Evolutionary conservation across 2,888 invertebrate genomes (phyloP).

Genomic region (Piscicola geometra): DNA sequence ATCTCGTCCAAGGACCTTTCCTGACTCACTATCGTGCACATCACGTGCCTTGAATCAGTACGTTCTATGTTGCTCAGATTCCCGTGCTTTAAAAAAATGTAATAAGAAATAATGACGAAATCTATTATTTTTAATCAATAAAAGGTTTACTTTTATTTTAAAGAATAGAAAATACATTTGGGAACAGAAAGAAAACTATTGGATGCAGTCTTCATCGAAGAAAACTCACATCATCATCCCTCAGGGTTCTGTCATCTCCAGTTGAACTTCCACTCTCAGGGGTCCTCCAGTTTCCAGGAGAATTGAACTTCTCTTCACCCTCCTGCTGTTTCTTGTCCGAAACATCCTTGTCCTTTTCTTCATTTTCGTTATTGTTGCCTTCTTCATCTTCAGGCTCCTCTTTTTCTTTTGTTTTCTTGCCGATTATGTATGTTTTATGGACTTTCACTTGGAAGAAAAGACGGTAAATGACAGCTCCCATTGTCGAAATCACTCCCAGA

Average conservation of each 20-base stretch:
- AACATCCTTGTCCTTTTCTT: neutral
- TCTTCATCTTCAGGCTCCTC: neutral
- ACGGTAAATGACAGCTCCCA: conserved; percentile 37
- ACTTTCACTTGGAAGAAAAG: conserved; percentile 29
- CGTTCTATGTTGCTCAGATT: conserved; percentile 23
- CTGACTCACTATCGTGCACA: conserved; percentile 26
- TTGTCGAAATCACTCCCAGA: conserved; percentile 38
- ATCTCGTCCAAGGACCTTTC: conserved; percentile 9
- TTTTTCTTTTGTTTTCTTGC: neutral
- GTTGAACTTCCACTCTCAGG: conserved; percentile 36
- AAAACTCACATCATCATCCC: conserved; percentile 31
- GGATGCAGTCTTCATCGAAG: no score
- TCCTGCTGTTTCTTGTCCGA: neutral
- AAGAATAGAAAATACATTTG: no score
- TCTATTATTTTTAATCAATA: neutral
- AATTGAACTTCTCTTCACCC: conserved; percentile 26
- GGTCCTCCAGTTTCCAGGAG: conserved; percentile 30
- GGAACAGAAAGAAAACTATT: no score
- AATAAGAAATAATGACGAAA: neutral
- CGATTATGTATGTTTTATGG: conserved; percentile 12
- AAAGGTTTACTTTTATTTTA: no score
- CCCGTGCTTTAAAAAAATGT: neutral
- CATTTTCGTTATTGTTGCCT: neutral
- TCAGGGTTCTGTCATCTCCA: conserved; percentile 32
- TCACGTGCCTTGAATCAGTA: conserved; percentile 30